Conservation (phyloP, 2,888 invertebrate genomes). For the Leucophenga maculata region DNA sequence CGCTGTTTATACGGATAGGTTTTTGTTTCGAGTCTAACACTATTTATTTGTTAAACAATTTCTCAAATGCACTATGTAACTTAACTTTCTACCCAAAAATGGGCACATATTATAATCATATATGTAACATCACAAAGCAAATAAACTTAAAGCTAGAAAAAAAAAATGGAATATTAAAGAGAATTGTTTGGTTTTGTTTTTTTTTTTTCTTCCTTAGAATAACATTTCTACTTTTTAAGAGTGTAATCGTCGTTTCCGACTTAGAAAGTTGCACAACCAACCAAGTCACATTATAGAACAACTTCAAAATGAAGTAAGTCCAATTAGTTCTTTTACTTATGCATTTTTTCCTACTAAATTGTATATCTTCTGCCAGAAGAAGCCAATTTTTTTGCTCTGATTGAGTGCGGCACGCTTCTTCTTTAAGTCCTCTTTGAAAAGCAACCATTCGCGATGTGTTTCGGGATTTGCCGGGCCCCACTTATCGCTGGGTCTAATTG, state of each 20-base stretch:
- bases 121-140: no score
- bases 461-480: constrained; percentile 79
- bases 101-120: no score
- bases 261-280: no score
- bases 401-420: constrained; percentile 62
- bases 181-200: no score
- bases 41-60: neutral
- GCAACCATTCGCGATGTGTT: constrained; percentile 75
- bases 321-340: neutral
- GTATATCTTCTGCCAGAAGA: constrained; percentile 62
- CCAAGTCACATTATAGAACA: no score
- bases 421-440: constrained; percentile 74
- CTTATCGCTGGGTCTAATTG: constrained; percentile 59
- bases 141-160: no score
- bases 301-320: neutral
- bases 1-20: no score
- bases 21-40: no score
- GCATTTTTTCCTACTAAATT: constrained; percentile 54
- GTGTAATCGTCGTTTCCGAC: no score
- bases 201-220: no score
- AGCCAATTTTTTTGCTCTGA: constrained; percentile 53
- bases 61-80: neutral
- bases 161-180: no score
- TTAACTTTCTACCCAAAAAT: neutral
- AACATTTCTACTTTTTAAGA: no score